Percentiles rank a stretch among this genome's conserved stretches.
Evolutionary conservation across 2,888 invertebrate species (phyloP).

Genomic region (Strigamia crassipes): DNA sequence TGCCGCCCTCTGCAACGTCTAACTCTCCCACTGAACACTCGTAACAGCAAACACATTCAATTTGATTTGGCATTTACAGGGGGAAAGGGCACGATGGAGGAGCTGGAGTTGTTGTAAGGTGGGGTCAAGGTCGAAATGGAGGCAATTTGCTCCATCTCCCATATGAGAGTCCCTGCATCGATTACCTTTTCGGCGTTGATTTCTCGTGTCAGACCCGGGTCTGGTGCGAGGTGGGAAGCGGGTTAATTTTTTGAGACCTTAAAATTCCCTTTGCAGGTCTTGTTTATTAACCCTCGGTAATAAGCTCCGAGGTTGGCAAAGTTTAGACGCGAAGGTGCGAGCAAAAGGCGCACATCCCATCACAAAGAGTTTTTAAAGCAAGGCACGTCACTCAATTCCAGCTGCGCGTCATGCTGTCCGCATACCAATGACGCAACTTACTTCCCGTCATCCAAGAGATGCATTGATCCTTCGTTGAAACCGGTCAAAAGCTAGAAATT

Average conservation of each 20-base stretch:
- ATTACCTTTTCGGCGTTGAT: not conserved
- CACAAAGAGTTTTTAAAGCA: constrained; percentile 38
- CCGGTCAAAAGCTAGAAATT: constrained; percentile 35
- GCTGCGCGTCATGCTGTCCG: constrained; percentile 20
- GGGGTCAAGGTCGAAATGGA: constrained; percentile 8
- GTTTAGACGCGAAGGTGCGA: not conserved
- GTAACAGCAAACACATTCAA: constrained; percentile 16
- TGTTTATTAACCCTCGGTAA: constrained; percentile 35
- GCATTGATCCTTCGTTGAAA: constrained; percentile 34
- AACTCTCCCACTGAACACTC: not conserved
- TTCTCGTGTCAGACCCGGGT: not conserved
- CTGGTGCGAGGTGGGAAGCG: not conserved
- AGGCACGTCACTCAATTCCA: constrained; percentile 38
- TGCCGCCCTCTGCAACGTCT: not conserved
- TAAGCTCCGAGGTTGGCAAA: constrained; percentile 34
- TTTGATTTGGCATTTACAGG: constrained; percentile 33
- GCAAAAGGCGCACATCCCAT: not conserved
- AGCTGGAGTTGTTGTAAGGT: constrained; percentile 3
- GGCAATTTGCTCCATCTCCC: constrained; percentile 7
- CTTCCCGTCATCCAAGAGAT: constrained; percentile 32
- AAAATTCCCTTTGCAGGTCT: not conserved
- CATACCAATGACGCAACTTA: constrained; percentile 39
- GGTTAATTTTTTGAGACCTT: constrained; percentile 32
- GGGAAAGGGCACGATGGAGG: not conserved
- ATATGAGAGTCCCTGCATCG: constrained; percentile 8